Conservation (phyloP, 2,888 invertebrate genomes). For the Aphidoletes aphidimyza region DNA sequence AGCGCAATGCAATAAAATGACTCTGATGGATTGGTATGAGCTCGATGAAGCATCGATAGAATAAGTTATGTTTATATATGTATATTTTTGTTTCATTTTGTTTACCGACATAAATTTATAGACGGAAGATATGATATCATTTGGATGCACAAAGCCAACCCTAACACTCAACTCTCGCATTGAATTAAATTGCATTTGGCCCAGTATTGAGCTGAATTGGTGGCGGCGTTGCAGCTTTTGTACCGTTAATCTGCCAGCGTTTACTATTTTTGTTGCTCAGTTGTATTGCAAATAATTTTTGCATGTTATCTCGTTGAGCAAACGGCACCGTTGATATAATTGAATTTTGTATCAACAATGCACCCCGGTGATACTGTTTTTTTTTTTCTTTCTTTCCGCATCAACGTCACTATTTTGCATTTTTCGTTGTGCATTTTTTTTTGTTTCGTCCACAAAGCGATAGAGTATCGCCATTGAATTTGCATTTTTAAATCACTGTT, state of each 20-base stretch:
- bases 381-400: background rate
- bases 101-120: constrained; percentile 7
- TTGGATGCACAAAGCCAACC: background rate
- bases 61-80: background rate
- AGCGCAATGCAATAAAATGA: background rate
- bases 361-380: background rate
- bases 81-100: background rate
- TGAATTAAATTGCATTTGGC: background rate
- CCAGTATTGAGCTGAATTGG: background rate
- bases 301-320: constrained; percentile 12
- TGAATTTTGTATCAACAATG: constrained; percentile 38
- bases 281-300: constrained; percentile 19
- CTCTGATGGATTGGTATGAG: background rate
- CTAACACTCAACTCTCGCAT: background rate
- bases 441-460: background rate
- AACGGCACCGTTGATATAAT: constrained; percentile 21
- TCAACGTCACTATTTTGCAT: no score
- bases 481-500: constrained; percentile 18
- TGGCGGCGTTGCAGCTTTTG: background rate
- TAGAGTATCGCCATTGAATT: background rate
- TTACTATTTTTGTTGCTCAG: background rate
- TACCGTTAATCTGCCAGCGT: background rate
- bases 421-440: background rate
- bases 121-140: constrained; percentile 21
- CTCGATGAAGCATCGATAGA: background rate